Evolutionary conservation across 2,888 invertebrate species (phyloP), one percentile per base, ranked within the genome.

Genomic region (Lamellibrachia satsuma): DNA sequence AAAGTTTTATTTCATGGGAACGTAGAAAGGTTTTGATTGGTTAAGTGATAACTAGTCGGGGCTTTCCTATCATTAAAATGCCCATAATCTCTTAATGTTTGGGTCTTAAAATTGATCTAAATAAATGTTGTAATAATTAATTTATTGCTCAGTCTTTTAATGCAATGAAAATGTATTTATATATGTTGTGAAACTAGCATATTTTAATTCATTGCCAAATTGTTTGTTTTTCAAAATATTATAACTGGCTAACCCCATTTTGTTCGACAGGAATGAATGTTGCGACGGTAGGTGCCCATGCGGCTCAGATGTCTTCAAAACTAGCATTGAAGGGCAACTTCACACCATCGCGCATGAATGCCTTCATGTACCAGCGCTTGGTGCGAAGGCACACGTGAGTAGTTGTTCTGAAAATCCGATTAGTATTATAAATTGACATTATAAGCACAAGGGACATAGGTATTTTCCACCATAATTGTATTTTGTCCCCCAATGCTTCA

Each of bases 291-390:
- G 95, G 95, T 2, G 92, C 93, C 3, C 95, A 96, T 93, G 94
- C 95, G 51, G 95, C 95, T 15, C 95, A 95, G 90, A 93, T 93
- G 11, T 93, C 95, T 22, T 95, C 96, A 0, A 92, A 94, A n/a
- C 93, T 95, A 92, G 96, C 95, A 7, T 93, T 95, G 91, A 94
- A 95, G 22, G 96, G 96, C 6, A 93, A 94, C 92, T 96, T 95
- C 93, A 95, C 95, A 1, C 93, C 94, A 93, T 95, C 95, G 4
- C 93, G 96, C 52, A 94, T 95, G 51, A 94, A 94, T 52, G 95
- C 95, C 0, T 93, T 96, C 51, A 95, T 95, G 95, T 95, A 95
- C 92, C 95, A 96, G 92, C 93, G 95, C 60, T 94, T 96, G 11
- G 95, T 95, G n/a, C 91, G 75, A 22, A 75, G 75, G 22, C 75